Base-by-base conservation (phyloP, 2,797 vertebrate species). In the Diplodus sargus region DNA sequence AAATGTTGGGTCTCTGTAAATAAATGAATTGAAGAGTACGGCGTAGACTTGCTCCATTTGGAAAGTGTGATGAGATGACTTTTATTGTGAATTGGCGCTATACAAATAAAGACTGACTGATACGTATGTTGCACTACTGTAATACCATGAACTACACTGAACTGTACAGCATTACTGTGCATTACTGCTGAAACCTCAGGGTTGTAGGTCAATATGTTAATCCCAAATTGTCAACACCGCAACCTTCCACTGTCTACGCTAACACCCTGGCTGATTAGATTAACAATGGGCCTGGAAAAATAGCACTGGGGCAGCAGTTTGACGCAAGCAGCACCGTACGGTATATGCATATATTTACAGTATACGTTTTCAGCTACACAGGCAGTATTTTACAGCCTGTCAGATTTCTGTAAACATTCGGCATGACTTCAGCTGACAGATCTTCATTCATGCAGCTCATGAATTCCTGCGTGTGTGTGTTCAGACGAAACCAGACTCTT, bases 211-310 rank as follows among this genome's bases (percentile, higher is more conserved):
- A 89, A 45, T 76, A 49, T 73, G 79, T 87, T 77, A 83, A 2
- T 22, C 51, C 48, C 16, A 1, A 14, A 60, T 34, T 34, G 14
- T 47, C 70, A 60, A 61, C 45, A 34, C 34, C 34, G 34, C 34
- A 34, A 34, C 47, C 18, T 1, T 3, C 14, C 14, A 57, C 63
- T 23, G 53, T 57, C 69, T 52, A 49, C 2, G 3, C 66, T 87
- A 79, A 86, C 51, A 51, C 70, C 22, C 15, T n/a, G 52, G 17
- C 28, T 89, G 87, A 91, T 88, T 82, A 53, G 80, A 59, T 89
- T 83, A 81, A 30, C 42, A 1, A 16, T 39, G 14, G 15, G 18
- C 8, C 45, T 49, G n/a, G 52, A 76, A 69, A 69, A 51, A 16
- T 30, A 54, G 66, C 18, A 62, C 15, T 4, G 20, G 39, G 58